Evolutionary conservation across 2,797 vertebrate genomes (phyloP).

Genomic region (Pteropus rufus): DNA sequence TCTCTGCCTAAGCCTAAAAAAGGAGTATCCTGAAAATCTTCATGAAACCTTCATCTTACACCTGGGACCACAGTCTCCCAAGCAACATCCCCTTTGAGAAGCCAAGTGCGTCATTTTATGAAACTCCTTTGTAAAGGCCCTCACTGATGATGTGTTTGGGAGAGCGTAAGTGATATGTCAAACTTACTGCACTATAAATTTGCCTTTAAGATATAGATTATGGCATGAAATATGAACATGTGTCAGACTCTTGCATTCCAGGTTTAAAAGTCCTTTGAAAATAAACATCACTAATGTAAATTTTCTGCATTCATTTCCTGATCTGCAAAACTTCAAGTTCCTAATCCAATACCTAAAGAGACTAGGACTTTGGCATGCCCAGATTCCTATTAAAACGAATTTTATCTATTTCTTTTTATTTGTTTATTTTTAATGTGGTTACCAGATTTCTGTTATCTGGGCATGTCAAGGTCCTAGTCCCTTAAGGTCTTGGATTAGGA

Average conservation of each 20-base stretch:
- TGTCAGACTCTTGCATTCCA: not conserved
- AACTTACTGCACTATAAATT: not conserved
- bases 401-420: not conserved
- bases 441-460: conserved; percentile 3
- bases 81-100: not conserved
- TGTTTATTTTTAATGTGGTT: not conserved
- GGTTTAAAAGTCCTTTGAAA: not conserved
- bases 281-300: not conserved
- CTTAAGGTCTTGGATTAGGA: not conserved
- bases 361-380: not conserved
- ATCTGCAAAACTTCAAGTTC: conserved; percentile 1
- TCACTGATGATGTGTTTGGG: not conserved
- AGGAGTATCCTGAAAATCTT: not conserved
- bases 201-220: conserved; percentile 17
- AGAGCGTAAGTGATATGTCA: not conserved
- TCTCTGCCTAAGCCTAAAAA: not conserved
- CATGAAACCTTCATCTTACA: not conserved
- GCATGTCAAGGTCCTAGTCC: not conserved
- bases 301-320: conserved; percentile 22
- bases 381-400: conserved; percentile 4
- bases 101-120: conserved; percentile 22
- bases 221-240: not conserved
- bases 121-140: not conserved
- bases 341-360: conserved; percentile 1
- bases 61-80: not conserved